Conservation (phyloP, 2,797 vertebrate genomes). For the Babyrousa celebensis region DNA sequence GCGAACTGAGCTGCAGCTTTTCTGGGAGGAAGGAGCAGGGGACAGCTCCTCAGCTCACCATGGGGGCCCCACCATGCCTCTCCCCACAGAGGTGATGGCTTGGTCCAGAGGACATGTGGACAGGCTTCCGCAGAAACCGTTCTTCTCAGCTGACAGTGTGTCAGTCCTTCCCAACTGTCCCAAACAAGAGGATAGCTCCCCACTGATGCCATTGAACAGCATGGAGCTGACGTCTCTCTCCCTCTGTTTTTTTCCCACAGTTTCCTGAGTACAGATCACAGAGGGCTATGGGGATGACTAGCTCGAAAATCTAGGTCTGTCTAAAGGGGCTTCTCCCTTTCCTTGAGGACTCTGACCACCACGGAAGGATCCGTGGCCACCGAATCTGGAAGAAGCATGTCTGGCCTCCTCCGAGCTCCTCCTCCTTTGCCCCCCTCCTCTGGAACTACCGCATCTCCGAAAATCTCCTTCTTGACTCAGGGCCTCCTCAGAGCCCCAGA, state of each 20-base stretch:
- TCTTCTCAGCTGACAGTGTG: fast-evolving
- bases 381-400: neutral
- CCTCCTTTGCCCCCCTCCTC: slow-evolving; percentile 30
- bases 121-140: neutral
- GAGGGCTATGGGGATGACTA: slow-evolving; percentile 37
- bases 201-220: fast-evolving
- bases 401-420: neutral
- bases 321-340: slow-evolving; percentile 65
- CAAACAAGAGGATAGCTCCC: neutral
- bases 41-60: neutral
- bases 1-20: neutral
- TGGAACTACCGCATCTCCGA: neutral
- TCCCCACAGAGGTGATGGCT: neutral
- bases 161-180: neutral
- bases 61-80: fast-evolving
- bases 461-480: slow-evolving; percentile 21
- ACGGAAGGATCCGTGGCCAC: neutral
- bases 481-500: slow-evolving; percentile 66
- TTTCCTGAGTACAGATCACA: slow-evolving; percentile 78
- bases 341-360: slow-evolving; percentile 58
- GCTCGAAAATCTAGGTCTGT: slow-evolving; percentile 78
- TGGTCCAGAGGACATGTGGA: neutral
- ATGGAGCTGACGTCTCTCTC: neutral
- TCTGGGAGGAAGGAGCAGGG: too few relatives aligned
- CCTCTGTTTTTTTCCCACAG: slow-evolving; percentile 57